phyloP scores from a whole-genome alignment of 2,888 invertebrate genomes.

The Ditylenchus weischeri region DNA sequence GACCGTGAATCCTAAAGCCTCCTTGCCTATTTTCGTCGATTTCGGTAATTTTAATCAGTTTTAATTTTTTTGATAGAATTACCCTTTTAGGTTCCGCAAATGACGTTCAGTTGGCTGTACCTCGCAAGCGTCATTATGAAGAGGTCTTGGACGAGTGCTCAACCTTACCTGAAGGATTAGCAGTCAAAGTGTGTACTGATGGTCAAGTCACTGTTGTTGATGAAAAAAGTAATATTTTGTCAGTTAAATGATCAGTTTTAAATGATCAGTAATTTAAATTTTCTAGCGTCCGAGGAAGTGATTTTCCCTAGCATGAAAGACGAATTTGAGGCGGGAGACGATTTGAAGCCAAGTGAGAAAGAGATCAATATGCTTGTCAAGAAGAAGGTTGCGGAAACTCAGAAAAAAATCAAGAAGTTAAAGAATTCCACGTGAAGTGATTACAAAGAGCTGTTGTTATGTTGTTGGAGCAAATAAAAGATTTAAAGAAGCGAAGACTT shows the following conservation, averaged over 20 bases:
- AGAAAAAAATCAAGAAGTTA: too few species aligned
- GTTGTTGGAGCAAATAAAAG: too few species aligned
- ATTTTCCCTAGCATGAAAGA: slow-evolving; percentile 29
- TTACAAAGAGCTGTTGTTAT: too few species aligned
- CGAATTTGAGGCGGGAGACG: slow-evolving; percentile 35
- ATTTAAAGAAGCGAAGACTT: too few species aligned
- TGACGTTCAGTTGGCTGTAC: slow-evolving; percentile 23
- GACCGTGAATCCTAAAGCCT: slow-evolving; percentile 26
- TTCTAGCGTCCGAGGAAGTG: slow-evolving; percentile 23
- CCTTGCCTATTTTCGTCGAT: slow-evolving; percentile 46
- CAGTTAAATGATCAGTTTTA: not conserved
- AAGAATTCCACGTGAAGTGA: too few species aligned
- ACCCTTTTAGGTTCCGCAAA: slow-evolving; percentile 23
- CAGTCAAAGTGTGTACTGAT: slow-evolving; percentile 26
- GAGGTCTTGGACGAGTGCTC: slow-evolving; percentile 42
- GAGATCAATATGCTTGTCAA: slow-evolving; percentile 5
- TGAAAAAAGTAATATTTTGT: slow-evolving; percentile 27
- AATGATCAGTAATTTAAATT: not conserved
- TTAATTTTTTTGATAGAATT: not conserved
- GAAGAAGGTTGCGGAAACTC: not conserved
- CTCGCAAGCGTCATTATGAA: slow-evolving; percentile 11
- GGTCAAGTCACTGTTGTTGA: slow-evolving; percentile 34
- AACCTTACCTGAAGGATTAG: slow-evolving; percentile 50
- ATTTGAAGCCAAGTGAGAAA: slow-evolving; percentile 35
- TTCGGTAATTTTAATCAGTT: slow-evolving; percentile 31